Evolutionary conservation across 2,797 vertebrate genomes (phyloP), one percentile per base, ranked within the genome.

Genomic region (Cercopithecus mitis): DNA sequence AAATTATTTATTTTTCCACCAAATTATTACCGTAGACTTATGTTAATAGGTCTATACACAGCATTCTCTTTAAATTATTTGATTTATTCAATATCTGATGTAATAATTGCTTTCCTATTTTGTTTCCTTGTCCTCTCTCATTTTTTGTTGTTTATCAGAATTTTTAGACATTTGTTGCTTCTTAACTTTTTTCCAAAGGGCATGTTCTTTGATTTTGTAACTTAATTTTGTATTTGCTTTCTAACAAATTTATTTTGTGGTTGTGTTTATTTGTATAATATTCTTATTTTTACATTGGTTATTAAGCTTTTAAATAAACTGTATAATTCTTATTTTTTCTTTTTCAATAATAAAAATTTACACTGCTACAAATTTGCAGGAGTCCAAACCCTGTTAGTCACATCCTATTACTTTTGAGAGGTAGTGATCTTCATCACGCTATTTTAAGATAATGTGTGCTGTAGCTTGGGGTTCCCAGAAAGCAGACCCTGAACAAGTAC

Each of bases 11-110:
- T 91, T 81, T 96, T 82, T 30, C 30, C 57, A 50, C 93, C 67
- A 77, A 87, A 76, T 73, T 85, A 36, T 82, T 93, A 45, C 10
- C 9, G 6, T 39, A 88, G 64, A 45, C 30, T 91, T 72, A 75
- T 67, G 2, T 30, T 64, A n/a, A 64, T n/a, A 64, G 30, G 30
- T 14, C 61, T 64, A 33, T 64, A 64, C 61, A 76, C 30, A 24
- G 5, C 13, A 47, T 83, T 94, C 22, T 91, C 27, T 81, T 92
- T 47, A 64, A 95, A 82, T 91, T 45, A 79, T 88, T 93, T n/a
- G 22, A 47, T 50, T 86, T 96, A 15, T 13, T 91, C 52, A 50
- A 22, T 82, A 73, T 64, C 70, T 88, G 41, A 52, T 67, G 14
- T 83, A 33, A 64, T 41, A 36, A 93, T 85, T 20, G 7, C 30